Evolutionary conservation across 2,113 vertebrate genomes (phyloP), one percentile per base, ranked within the genome.

Genomic region (Poicephalus meyeri): DNA sequence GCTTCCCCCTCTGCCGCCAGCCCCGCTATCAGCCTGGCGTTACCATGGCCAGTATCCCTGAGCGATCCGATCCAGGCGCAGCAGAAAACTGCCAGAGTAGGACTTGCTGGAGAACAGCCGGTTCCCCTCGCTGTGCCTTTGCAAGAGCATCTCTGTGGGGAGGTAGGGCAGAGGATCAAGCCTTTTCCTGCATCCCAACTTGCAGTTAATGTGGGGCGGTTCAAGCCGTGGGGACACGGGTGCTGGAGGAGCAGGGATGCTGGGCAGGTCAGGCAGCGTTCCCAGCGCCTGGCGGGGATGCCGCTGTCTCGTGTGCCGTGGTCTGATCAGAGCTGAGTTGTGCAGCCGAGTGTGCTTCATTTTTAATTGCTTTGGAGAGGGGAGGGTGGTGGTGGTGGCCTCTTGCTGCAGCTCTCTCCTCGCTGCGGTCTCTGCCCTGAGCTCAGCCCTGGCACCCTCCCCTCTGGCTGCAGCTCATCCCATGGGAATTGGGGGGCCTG

Each of bases 271-370:
- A n/a, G 83, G 89, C 19, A 10, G 89, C 29, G 0, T 86, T 86
- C 25, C 72, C 80, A 76, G 76, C 4, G 24, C 64, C 20, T 11
- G 69, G 53, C 2, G 21, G 58, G 69, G 60, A 21, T 16, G 50
- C 64, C 5, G 33, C 82, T 31, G 66, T 60, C 61, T 80, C 13
- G 26, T 8, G 55, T 84, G 74, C 85, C 8, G 29, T 94, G 94
- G 91, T 92, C 49, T 92, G 93, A 94, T 91, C 56, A 1, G 74
- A 95, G 87, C 94, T 90, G 95, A 95, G 90, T 33, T 95, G 95
- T 95, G 94, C 94, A 96, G 95, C 93, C 95, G 80, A 84, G 91
- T 90, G 90, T 82, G 86, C 90, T 94, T 95, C 91, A 88, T 95
- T 95, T 95, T 93, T 96, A 96, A 94, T 95, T 96, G 96, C 94